phyloP scores from a whole-genome alignment of 2,797 vertebrate species.

The Spinus pinus region DNA sequence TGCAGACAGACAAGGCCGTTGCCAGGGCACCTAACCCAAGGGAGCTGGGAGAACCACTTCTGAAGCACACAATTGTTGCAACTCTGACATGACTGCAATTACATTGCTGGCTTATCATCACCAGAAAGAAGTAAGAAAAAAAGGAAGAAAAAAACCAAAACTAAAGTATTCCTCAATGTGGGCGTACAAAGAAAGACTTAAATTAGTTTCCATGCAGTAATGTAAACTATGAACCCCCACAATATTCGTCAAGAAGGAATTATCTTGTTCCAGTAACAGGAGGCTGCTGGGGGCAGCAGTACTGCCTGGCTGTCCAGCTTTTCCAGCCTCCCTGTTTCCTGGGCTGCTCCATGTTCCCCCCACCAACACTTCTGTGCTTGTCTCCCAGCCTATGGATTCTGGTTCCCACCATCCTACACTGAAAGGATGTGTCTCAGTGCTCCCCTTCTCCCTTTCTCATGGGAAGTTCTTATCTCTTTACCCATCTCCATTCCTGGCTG shows the following conservation, averaged over 20 bases:
- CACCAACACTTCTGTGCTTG: background rate
- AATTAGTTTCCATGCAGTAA: background rate
- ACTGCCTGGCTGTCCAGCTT: background rate
- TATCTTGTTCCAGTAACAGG: background rate
- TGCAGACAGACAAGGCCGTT: constrained; percentile 53
- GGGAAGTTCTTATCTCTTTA: background rate
- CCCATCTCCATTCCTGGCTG: background rate
- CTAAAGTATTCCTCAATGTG: background rate
- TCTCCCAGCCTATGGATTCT: background rate
- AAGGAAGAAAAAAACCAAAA: rapidly evolving
- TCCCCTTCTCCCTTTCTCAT: background rate
- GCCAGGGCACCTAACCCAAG: constrained; percentile 43
- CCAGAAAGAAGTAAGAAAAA: background rate
- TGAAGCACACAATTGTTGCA: constrained; percentile 11
- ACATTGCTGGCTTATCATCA: background rate
- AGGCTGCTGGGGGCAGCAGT: background rate
- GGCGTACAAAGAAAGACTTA: background rate
- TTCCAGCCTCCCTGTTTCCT: background rate
- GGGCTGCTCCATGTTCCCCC: background rate
- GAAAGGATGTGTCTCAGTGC: background rate
- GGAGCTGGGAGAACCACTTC: background rate
- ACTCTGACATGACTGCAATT: constrained; percentile 11
- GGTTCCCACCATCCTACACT: rapidly evolving
- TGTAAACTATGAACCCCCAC: background rate
- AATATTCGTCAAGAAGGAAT: background rate